Percentiles rank a stretch among this genome's conserved stretches.
Conservation (phyloP, 2,888 invertebrate species). For the Sinhomidia bicolor region DNA sequence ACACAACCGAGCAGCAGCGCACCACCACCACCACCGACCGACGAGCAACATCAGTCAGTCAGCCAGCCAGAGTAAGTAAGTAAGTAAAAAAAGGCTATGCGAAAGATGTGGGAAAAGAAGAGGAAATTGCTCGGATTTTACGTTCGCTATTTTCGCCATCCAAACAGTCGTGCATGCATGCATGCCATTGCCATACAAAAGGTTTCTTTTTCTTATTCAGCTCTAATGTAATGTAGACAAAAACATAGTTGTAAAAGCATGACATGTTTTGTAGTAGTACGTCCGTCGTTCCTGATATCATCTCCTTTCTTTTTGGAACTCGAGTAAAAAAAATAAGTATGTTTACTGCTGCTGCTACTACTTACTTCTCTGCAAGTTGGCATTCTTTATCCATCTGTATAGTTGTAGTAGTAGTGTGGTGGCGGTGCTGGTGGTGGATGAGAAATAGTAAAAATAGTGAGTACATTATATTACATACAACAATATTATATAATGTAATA, state of each 20-base stretch:
- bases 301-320: not conserved
- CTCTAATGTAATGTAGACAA: not conserved
- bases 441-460: not conserved
- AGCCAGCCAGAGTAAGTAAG: no score
- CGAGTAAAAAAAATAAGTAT: not conserved
- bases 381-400: not conserved
- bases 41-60: not conserved
- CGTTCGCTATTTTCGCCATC: conserved; percentile 47
- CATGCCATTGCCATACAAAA: not conserved
- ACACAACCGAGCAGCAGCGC: conserved; percentile 31
- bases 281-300: not conserved
- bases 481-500: not conserved
- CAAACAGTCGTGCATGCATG: conserved; percentile 34
- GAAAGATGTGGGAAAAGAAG: conserved; percentile 48
- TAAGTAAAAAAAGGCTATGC: not conserved
- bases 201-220: not conserved
- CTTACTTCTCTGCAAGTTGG: no score
- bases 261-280: conserved; percentile 37
- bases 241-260: not conserved
- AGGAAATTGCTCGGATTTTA: conserved; percentile 70
- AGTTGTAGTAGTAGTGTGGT: not conserved
- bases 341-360: not conserved
- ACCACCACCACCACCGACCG: no score
- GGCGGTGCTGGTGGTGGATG: no score
- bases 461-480: not conserved